Base-by-base conservation (phyloP, 2,797 vertebrate genomes). In the Melanotaenia pygmaea region DNA sequence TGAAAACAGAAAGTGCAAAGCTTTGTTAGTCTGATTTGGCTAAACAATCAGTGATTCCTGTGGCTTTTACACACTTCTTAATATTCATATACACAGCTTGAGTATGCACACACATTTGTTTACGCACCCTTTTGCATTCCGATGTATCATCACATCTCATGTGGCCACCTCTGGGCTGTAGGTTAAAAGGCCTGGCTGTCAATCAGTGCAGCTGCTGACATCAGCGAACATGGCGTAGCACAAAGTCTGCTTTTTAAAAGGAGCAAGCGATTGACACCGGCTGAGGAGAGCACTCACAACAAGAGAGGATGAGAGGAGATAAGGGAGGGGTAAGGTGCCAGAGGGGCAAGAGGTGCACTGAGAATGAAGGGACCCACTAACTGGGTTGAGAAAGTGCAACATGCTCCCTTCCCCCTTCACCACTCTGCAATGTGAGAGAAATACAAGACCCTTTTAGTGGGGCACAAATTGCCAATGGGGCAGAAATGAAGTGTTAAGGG, bases 141-240 rank as follows among this genome's bases (percentile, higher is more conserved):
- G 24, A 87, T 79, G 82, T 79, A 89, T 86, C 82, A 75, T 80
- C 67, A 76, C 85, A 83, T 80, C 84, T 77, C 72, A 65, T 64
- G 73, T 60, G 11, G 50, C 32, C 86, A 83, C 77, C 83, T 47
- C 68, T 72, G 67, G 76, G 79, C 86, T 77, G 74, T 77, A 88
- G 91, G 91, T 91, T 93, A 90, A 93, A 87, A 94, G 91, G 89
- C 87, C 82, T 50, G 76, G 71, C 86, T 94, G 94, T 94, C 94
- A 89, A 90, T 95, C 92, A 90, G 61, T 0, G 67, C 61, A 70
- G 83, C 85, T 94, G 93, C 93, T 94, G 93, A 93, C 91, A 94
- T 94, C 94, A 94, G 93, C 93, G 78, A 83, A 90, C 89, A 77
- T 73, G 77, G 80, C 66, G 30, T 74, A 67, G 86, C 65, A 74